These are phyloP conservation scores for Tuta absoluta DNA, from an alignment of 2,888 invertebrate genomes.

Conservation along the genomic window DNA sequence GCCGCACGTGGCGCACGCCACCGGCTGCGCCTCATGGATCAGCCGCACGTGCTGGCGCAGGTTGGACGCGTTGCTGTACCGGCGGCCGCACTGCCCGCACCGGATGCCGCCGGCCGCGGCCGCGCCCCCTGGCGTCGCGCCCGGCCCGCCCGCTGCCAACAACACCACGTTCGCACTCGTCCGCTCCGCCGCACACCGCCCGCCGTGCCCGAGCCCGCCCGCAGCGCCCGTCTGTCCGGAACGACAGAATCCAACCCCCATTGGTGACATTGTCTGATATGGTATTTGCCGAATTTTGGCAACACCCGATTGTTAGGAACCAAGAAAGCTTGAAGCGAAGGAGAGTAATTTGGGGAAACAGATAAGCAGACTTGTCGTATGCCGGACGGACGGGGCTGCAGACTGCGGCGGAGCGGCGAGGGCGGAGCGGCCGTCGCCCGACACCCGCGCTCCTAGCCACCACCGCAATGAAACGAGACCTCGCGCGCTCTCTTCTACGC, in stretches of 20 bases:
- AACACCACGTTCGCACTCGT: conserved; percentile 68
- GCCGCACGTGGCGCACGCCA: conserved; percentile 85
- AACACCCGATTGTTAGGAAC: neutral
- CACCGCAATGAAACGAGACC: conserved; percentile 47
- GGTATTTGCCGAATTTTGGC: neutral
- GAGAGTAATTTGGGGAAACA: conserved; percentile 16
- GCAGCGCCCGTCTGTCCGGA: conserved; percentile 38
- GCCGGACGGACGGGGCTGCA: conserved; percentile 34
- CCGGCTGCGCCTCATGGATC: conserved; percentile 87
- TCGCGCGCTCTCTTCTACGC: conserved; percentile 64
- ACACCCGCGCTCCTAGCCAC: conserved; percentile 78
- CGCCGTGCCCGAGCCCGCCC: conserved; percentile 27
- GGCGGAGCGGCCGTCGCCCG: conserved; percentile 54
- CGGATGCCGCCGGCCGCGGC: conserved; percentile 65
- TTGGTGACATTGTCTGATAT: neutral
- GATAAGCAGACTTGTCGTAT: conserved; percentile 13
- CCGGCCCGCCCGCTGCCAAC: conserved; percentile 64
- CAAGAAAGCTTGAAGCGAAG: conserved; percentile 26
- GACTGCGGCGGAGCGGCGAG: conserved; percentile 41
- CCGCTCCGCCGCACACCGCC: conserved; percentile 24
- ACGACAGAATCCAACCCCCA: conserved; percentile 27
- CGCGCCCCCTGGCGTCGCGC: conserved; percentile 44
- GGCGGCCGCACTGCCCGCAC: conserved; percentile 85
- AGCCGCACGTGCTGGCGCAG: conserved; percentile 88
- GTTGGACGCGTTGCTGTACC: conserved; percentile 87